Evolutionary conservation across 1,140 invertebrate species (phyloP), one percentile per base, ranked within the genome.

Genomic region (Danaus melanippus): DNA sequence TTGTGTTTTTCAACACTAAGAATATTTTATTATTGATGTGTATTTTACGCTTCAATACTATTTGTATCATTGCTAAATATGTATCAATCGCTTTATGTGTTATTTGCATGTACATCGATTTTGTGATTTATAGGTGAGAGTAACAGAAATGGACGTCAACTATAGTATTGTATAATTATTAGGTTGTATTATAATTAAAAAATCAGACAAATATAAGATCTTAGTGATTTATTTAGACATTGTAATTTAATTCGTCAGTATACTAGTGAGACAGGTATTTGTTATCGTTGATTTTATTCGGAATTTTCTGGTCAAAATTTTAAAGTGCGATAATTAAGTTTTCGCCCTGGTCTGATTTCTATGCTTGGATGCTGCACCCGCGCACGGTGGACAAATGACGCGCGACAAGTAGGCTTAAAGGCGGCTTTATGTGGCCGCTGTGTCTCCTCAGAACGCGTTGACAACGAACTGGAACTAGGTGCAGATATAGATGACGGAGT

Each of bases 401-500:
- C 64, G 62, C 68, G 68, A 69, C 69, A 79, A 69, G 61, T 85
- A 88, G 87, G 87, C 79, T 87, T 88, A 82, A 88, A 88, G 62
- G 87, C 87, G 74, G 87, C 87, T 77, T 67, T 88, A 60, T 88
- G 87, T 69, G 87, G 89, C 84, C 89, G 89, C 84, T 90, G 89
- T 89, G 89, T 90, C 79, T 90, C 89, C 82, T 87, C 89, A 90
- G 89, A 90, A 66, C 88, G 89, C 50, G 86, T 87, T 42, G 89
- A 90, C 80, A 89, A 90, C 76, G 90, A 90, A 68, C 79, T 90
- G 64, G 91, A 92, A 71, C 84, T 92, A 65, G 89, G 90, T 50
- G 89, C 89, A 46, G 94, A 96, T 84, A 88, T 96, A 58, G 93
- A 92, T 50, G 95, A 96, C 86, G 93, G 94, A 32, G 91, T 95